phyloP scores from a whole-genome alignment of 2,797 vertebrate genomes.

The Arnoldichthys spilopterus region DNA sequence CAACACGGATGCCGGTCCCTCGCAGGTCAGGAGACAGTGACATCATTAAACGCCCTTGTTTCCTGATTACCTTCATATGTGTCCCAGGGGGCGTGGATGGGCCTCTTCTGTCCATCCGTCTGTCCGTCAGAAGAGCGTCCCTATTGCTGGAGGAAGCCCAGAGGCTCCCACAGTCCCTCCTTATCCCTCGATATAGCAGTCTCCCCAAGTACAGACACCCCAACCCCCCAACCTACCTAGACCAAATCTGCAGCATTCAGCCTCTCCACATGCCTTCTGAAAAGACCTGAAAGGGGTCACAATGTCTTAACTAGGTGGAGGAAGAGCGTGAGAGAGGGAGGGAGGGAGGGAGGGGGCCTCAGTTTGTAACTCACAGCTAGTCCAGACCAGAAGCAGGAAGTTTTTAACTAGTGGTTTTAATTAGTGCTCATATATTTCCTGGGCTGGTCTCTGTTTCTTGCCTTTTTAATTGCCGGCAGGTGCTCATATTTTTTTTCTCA shows the following conservation, averaged over 20 bases:
- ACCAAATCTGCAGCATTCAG: slow-evolving; percentile 56
- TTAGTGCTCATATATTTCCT: slow-evolving; percentile 98
- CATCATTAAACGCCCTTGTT: slow-evolving; percentile 70
- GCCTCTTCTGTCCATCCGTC: slow-evolving; percentile 6
- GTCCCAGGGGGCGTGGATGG: slow-evolving; percentile 44
- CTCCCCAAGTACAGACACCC: neutral
- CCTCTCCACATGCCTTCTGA: slow-evolving; percentile 53
- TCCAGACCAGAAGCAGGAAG: slow-evolving; percentile 91
- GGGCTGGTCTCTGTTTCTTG: slow-evolving; percentile 87
- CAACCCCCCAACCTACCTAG: slow-evolving; percentile 41
- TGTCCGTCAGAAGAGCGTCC: slow-evolving; percentile 25
- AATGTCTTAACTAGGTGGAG: slow-evolving; percentile 76
- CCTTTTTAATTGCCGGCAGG: slow-evolving; percentile 97
- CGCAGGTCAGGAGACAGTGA: slow-evolving; percentile 71
- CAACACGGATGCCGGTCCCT: slow-evolving; percentile 60
- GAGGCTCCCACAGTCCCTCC: slow-evolving; percentile 31
- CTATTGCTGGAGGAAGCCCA: slow-evolving; percentile 9
- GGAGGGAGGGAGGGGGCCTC: slow-evolving; percentile 63
- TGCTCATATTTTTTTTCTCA: slow-evolving; percentile 77
- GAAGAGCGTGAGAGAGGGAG: slow-evolving; percentile 64
- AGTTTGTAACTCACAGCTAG: slow-evolving; percentile 82
- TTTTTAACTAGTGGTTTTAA: slow-evolving; percentile 99
- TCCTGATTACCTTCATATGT: slow-evolving; percentile 73
- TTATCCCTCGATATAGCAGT: slow-evolving; percentile 28
- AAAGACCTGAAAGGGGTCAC: slow-evolving; percentile 58